These are phyloP conservation scores for Phalacrocorax pelagicus DNA, from an alignment of 2,113 vertebrate species.

Conservation along the genomic window DNA sequence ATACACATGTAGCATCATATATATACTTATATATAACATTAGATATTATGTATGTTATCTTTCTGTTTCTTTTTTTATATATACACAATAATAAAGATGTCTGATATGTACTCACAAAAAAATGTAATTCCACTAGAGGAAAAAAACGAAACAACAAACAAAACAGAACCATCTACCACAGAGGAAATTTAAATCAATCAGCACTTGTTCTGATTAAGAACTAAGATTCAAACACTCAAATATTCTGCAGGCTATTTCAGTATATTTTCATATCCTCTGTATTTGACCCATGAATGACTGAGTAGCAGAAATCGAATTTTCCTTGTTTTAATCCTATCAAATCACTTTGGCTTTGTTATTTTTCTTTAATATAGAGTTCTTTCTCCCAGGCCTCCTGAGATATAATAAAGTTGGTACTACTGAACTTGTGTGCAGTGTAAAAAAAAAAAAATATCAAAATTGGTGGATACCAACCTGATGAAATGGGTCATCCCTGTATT, in stretches of 20 bases:
- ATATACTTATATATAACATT: neutral
- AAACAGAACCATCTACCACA: neutral
- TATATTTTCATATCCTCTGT: neutral
- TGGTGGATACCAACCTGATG: slow-evolving; percentile 84
- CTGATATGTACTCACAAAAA: neutral
- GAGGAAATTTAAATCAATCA: neutral
- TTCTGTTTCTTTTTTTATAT: neutral
- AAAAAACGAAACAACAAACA: no score
- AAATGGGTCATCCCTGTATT: slow-evolving; percentile 96
- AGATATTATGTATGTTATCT: neutral
- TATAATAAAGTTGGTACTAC: neutral
- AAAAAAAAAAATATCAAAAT: neutral
- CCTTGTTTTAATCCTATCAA: neutral
- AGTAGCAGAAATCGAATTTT: neutral
- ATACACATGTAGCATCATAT: neutral
- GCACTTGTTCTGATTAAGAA: neutral
- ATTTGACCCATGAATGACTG: neutral
- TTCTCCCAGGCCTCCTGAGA: neutral
- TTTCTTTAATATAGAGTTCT: neutral
- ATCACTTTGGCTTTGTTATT: neutral
- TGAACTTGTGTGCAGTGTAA: neutral
- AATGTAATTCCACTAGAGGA: neutral
- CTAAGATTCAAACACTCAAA: neutral
- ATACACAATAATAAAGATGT: neutral
- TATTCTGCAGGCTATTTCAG: neutral